Evolutionary conservation across 1,140 invertebrate genomes (phyloP).

Genomic region (Cydia splendana): DNA sequence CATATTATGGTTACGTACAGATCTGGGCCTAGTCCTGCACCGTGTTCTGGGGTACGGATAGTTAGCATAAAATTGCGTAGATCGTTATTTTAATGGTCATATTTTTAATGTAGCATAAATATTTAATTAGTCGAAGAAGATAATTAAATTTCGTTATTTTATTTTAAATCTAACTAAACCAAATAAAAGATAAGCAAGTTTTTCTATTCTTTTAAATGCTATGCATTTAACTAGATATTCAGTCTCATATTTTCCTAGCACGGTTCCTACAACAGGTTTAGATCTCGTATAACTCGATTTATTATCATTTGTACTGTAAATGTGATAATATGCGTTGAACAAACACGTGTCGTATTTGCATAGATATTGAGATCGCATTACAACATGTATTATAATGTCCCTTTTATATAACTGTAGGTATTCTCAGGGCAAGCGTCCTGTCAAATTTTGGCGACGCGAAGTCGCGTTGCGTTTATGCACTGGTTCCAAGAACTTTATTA

Average conservation of each 20-base stretch:
- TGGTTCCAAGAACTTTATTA: neutral
- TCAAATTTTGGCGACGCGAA: neutral
- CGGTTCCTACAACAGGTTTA: neutral
- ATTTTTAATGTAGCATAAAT: neutral
- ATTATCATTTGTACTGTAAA: slow-evolving; percentile 12
- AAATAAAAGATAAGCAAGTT: too few species aligned
- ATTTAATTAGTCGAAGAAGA: neutral
- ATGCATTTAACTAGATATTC: neutral
- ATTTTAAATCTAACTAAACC: neutral
- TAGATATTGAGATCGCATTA: slow-evolving; percentile 1
- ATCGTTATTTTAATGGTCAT: neutral
- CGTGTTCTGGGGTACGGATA: neutral
- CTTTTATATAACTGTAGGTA: too few species aligned
- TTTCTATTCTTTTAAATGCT: too few species aligned
- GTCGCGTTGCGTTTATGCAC: neutral
- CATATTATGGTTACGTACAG: neutral
- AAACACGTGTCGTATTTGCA: slow-evolving; percentile 6
- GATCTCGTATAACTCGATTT: slow-evolving; percentile 14
- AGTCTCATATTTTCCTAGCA: neutral
- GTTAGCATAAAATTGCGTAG: neutral
- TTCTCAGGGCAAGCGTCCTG: too few species aligned
- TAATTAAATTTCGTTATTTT: neutral
- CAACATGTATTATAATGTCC: neutral
- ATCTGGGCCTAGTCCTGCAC: neutral
- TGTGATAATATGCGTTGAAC: neutral